Conservation (phyloP, 2,888 invertebrate species). For the Spodoptera picta region DNA sequence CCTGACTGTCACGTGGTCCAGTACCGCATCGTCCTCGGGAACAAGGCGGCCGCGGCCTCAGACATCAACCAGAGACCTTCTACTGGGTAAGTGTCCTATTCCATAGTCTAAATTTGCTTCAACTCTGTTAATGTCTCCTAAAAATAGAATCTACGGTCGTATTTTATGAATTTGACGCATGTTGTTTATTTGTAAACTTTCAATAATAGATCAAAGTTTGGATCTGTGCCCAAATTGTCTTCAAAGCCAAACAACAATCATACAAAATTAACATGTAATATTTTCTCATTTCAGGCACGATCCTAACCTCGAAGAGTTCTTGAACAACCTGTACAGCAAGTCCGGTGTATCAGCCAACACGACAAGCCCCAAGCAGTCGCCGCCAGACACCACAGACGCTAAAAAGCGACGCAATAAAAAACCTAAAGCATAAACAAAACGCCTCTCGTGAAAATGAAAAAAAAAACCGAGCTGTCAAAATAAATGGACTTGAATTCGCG, state of each 20-base stretch:
- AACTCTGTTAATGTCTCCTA: no score
- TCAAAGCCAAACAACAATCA: no score
- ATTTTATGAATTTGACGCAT: no score
- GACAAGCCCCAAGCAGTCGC: constrained; percentile 58
- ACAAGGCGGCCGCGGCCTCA: constrained; percentile 86
- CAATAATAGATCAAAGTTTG: no score
- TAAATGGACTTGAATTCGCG: constrained; percentile 43
- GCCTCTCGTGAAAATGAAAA: constrained; percentile 27
- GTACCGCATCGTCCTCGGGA: constrained; percentile 94
- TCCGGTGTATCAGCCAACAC: constrained; percentile 78
- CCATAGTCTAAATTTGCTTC: no score
- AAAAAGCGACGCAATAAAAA: constrained; percentile 83
- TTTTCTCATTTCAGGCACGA: constrained; percentile 87
- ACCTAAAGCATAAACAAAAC: constrained; percentile 70
- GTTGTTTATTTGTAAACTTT: no score
- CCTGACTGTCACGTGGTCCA: constrained; percentile 97
- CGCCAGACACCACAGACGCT: constrained; percentile 62
- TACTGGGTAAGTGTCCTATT: constrained; percentile 64
- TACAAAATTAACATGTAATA: not conserved
- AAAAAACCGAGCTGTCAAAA: constrained; percentile 53
- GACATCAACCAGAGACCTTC: constrained; percentile 72
- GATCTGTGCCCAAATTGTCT: no score
- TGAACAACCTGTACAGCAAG: constrained; percentile 93
- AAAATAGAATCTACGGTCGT: no score
- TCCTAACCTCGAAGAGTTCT: constrained; percentile 94